phyloP scores from a whole-genome alignment of 2,888 invertebrate species.

The Lycophotia porphyrea region DNA sequence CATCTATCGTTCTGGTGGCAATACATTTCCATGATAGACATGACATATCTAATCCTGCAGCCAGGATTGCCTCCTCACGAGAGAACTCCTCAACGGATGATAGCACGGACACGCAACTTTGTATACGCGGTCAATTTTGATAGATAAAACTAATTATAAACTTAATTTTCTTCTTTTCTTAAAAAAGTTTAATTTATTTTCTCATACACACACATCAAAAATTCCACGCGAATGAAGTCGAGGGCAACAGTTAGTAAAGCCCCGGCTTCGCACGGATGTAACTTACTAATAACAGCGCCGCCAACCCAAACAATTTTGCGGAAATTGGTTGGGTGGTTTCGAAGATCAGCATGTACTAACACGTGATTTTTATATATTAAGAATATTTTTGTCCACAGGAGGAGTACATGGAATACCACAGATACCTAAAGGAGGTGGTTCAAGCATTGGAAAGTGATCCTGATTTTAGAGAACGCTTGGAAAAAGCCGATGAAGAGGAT shows the following conservation, averaged over 20 bases:
- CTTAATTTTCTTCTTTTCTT: no score
- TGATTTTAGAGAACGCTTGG: slow-evolving; percentile 94
- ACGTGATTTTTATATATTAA: neutral
- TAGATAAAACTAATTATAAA: no score
- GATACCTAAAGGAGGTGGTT: slow-evolving; percentile 97
- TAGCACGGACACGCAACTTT: no score
- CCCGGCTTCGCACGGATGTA: neutral
- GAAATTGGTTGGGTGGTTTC: neutral
- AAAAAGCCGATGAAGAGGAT: slow-evolving; percentile 95
- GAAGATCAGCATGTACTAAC: neutral
- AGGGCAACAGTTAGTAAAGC: neutral
- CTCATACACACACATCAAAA: no score
- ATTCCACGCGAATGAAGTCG: neutral
- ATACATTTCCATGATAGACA: no score
- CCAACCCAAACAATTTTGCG: neutral
- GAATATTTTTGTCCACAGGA: slow-evolving; percentile 72
- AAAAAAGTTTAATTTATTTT: no score
- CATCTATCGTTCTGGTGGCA: no score
- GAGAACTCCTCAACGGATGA: no score
- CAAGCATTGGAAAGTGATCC: slow-evolving; percentile 96
- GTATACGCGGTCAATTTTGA: no score
- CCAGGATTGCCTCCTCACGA: no score
- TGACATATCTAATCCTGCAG: no score
- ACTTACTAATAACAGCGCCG: neutral
- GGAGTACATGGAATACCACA: slow-evolving; percentile 94